A percentile compares a stretch with the other conserved stretches of the same genome.
Conservation (phyloP, 2,113 vertebrate species). For the Aegotheles bennettii region DNA sequence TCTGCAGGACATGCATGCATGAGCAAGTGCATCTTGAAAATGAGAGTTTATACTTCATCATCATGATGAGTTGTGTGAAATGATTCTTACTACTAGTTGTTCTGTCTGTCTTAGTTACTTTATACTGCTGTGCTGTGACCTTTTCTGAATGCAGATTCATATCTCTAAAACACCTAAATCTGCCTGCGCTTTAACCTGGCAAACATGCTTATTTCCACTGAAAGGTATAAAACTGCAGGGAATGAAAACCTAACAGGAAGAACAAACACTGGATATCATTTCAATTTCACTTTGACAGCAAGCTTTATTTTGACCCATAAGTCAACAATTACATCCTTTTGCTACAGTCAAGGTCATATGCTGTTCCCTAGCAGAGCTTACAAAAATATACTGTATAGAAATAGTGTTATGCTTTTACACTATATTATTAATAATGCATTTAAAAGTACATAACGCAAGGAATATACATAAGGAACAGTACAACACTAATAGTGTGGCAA, state of each 20-base stretch:
- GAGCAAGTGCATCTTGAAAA: neutral
- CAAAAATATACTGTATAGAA: neutral
- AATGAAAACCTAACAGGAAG: neutral
- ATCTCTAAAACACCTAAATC: neutral
- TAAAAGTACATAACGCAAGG: neutral
- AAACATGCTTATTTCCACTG: neutral
- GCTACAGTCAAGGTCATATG: neutral
- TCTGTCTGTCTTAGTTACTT: neutral
- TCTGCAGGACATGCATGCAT: neutral
- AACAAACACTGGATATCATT: neutral
- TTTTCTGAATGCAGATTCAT: neutral
- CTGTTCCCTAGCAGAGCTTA: neutral
- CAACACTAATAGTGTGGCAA: neutral
- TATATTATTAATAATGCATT: neutral
- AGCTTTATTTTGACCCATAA: neutral
- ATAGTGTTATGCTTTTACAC: neutral
- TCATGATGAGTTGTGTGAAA: neutral
- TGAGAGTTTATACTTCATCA: neutral
- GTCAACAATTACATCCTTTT: neutral
- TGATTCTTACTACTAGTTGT: neutral
- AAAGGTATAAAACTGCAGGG: neutral
- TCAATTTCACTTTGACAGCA: neutral
- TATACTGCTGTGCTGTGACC: neutral
- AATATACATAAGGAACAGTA: neutral
- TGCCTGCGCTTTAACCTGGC: neutral